A percentile compares a stretch with the other conserved stretches of the same genome.
Evolutionary conservation across 2,888 invertebrate species (phyloP).

Genomic region (Cosmia pyralina): DNA sequence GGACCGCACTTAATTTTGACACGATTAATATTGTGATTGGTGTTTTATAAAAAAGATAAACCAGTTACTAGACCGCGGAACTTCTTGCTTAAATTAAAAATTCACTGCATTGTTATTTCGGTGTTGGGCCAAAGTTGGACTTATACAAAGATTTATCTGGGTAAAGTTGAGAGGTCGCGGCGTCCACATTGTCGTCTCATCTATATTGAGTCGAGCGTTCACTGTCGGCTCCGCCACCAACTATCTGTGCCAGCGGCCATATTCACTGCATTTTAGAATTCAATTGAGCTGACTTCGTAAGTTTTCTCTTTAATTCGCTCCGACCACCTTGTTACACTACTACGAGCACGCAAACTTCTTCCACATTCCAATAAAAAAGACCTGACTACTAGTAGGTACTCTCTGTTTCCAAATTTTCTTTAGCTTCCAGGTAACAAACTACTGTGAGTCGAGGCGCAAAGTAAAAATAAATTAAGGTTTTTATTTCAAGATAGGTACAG

Average conservation of each 20-base stretch:
- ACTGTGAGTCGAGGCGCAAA: slow-evolving; percentile 1
- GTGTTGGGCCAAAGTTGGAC: slow-evolving; percentile 19
- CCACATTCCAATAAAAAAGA: slow-evolving; percentile 40
- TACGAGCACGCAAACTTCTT: slow-evolving; percentile 40
- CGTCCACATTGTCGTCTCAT: slow-evolving; percentile 47
- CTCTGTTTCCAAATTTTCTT: slow-evolving; percentile 25
- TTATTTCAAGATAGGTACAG: too few relatives aligned
- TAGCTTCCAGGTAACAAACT: slow-evolving; percentile 13
- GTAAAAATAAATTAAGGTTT: slow-evolving; percentile 31
- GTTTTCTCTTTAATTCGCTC: slow-evolving; percentile 57
- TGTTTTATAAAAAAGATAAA: not conserved
- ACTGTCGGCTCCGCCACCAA: slow-evolving; percentile 23
- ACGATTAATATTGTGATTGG: not conserved
- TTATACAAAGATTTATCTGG: slow-evolving; percentile 45
- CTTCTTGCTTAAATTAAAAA: slow-evolving; percentile 21
- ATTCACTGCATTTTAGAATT: slow-evolving; percentile 56
- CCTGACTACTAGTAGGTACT: slow-evolving; percentile 13
- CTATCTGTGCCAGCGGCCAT: slow-evolving; percentile 30
- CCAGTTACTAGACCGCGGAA: not conserved
- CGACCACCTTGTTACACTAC: slow-evolving; percentile 40
- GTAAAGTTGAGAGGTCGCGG: slow-evolving; percentile 39
- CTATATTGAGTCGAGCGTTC: slow-evolving; percentile 50
- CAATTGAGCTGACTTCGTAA: slow-evolving; percentile 53
- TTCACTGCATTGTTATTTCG: slow-evolving; percentile 21
- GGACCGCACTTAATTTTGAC: not conserved